phyloP scores from a whole-genome alignment of 2,888 invertebrate genomes.

The Hybos culiciformis region DNA sequence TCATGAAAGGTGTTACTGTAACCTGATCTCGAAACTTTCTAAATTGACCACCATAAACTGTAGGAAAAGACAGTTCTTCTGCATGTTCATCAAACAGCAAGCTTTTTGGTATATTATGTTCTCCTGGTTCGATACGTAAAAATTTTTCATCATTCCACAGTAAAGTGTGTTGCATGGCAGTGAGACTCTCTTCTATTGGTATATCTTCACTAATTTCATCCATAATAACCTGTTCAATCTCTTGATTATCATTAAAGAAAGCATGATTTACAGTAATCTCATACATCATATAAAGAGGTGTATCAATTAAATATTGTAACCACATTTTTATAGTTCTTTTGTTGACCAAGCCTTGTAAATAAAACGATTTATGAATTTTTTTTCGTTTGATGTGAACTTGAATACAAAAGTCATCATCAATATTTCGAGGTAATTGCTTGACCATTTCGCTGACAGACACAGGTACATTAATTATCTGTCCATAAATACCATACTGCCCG shows the following conservation, averaged over 20 bases:
- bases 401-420: slow-evolving; percentile 5
- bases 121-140: slow-evolving; percentile 22
- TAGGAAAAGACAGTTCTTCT: slow-evolving; percentile 32
- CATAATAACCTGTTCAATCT: too few species aligned
- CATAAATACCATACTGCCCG: slow-evolving; percentile 23
- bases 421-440: slow-evolving; percentile 19
- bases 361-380: slow-evolving; percentile 6
- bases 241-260: neutral
- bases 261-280: slow-evolving; percentile 6
- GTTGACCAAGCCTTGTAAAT: slow-evolving; percentile 2
- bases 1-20: slow-evolving; percentile 13
- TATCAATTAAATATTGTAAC: slow-evolving; percentile 4
- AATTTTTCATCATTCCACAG: slow-evolving; percentile 26
- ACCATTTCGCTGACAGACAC: slow-evolving; percentile 24
- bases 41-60: slow-evolving; percentile 28
- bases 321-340: slow-evolving; percentile 3
- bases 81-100: slow-evolving; percentile 28
- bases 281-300: neutral
- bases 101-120: slow-evolving; percentile 20
- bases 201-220: slow-evolving; percentile 9
- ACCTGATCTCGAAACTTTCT: slow-evolving; percentile 19
- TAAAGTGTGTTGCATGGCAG: slow-evolving; percentile 19
- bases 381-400: slow-evolving; percentile 7
- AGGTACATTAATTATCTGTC: slow-evolving; percentile 31
- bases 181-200: slow-evolving; percentile 16